A percentile compares a stretch with the other conserved stretches of the same genome.
phyloP scores from a whole-genome alignment of 2,113 vertebrate species.

The Alaudala cheleensis region DNA sequence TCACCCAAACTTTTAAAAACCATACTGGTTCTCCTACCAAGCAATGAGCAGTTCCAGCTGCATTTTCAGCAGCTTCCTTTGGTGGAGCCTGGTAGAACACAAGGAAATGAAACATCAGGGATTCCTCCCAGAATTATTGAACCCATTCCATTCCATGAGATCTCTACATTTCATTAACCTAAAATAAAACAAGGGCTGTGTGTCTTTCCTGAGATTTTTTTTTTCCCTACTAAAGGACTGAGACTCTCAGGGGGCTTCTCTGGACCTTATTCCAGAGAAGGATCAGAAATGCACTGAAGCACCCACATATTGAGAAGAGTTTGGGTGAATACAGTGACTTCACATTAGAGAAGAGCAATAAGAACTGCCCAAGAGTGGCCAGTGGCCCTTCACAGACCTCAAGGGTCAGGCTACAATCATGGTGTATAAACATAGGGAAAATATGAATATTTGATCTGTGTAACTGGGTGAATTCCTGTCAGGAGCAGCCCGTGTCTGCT shows the following conservation, averaged over 20 bases:
- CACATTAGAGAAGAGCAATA: background rate
- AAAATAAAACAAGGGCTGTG: background rate
- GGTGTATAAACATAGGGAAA: fast-evolving
- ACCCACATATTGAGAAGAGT: background rate
- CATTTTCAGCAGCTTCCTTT: background rate
- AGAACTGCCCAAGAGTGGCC: background rate
- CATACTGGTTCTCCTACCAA: background rate
- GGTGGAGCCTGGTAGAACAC: background rate
- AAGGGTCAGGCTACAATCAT: background rate
- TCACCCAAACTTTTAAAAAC: background rate
- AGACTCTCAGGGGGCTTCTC: background rate
- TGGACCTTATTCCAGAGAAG: background rate
- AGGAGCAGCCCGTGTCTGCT: background rate
- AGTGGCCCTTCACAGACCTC: background rate
- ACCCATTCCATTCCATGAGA: background rate
- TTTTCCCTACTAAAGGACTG: background rate
- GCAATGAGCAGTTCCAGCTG: background rate
- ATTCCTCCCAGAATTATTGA: background rate
- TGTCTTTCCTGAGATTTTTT: background rate
- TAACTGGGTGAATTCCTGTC: background rate
- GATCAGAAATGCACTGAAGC: background rate
- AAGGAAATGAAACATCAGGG: background rate
- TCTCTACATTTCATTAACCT: background rate
- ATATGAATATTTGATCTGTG: background rate
- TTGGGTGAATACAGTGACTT: background rate